phyloP scores from a whole-genome alignment of 2,888 invertebrate genomes.

The Nomada hirtipes region DNA sequence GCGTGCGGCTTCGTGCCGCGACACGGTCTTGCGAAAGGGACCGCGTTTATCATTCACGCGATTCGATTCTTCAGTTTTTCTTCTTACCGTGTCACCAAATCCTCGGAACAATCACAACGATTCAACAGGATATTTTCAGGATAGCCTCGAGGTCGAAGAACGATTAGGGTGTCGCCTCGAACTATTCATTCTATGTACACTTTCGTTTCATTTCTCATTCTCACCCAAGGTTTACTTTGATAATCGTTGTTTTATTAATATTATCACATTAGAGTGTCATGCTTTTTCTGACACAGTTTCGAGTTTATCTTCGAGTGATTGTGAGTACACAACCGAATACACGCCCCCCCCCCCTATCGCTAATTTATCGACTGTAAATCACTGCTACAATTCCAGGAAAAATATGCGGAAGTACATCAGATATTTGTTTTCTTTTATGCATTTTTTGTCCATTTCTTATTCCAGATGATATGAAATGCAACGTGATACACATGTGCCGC shows the following conservation, averaged over 20 bases:
- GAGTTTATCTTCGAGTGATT: not conserved
- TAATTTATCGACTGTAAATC: not conserved
- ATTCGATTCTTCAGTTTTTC: not conserved
- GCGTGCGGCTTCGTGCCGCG: slow-evolving; percentile 25
- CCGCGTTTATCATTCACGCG: not conserved
- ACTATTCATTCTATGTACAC: not conserved
- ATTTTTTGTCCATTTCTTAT: not conserved
- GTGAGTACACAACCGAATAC: not conserved
- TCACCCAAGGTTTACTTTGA: not conserved
- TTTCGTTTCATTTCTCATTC: slow-evolving; percentile 1
- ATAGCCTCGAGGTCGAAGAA: not conserved
- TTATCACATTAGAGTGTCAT: slow-evolving; percentile 4
- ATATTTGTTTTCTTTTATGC: not conserved
- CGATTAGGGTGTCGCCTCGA: slow-evolving; percentile 25
- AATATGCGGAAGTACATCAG: slow-evolving; percentile 6
- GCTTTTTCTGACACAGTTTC: too few species aligned
- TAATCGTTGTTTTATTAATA: slow-evolving; percentile 34
- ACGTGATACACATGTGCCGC: not conserved
- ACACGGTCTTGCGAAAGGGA: slow-evolving; percentile 2
- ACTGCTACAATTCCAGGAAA: not conserved
- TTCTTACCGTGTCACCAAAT: not conserved
- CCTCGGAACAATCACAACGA: not conserved
- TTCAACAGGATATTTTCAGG: not conserved
- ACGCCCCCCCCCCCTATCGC: not conserved
- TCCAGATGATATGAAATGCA: too few species aligned